Percentiles rank a stretch among this genome's conserved stretches.
Evolutionary conservation across 2,888 invertebrate species (phyloP).

Genomic region (Drosophila neutralis): DNA sequence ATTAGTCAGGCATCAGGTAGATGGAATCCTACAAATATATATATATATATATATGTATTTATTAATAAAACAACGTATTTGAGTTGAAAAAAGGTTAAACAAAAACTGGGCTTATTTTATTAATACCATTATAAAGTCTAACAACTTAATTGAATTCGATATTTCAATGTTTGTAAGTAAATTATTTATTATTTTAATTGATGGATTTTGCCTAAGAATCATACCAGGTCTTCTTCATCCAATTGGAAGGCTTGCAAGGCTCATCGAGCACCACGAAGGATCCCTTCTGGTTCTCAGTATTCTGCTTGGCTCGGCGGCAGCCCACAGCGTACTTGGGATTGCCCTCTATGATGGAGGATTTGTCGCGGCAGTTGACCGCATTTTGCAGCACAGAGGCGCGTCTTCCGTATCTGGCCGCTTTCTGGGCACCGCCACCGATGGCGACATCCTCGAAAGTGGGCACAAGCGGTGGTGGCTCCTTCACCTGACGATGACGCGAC

Average conservation of each 20-base stretch:
- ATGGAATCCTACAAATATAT: not conserved
- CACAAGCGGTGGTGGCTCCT: slow-evolving; percentile 40
- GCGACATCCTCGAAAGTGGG: slow-evolving; percentile 77
- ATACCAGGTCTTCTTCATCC: slow-evolving; percentile 84
- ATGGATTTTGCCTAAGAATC: slow-evolving; percentile 70
- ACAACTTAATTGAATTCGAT: not conserved
- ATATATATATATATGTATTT: not conserved
- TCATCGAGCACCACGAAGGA: slow-evolving; percentile 84
- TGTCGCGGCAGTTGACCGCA: slow-evolving; percentile 78
- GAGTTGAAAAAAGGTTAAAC: not conserved
- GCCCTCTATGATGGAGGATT: slow-evolving; percentile 81
- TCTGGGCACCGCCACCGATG: slow-evolving; percentile 49
- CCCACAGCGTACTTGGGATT: slow-evolving; percentile 81
- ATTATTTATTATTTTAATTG: slow-evolving; percentile 31
- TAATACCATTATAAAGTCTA: not conserved
- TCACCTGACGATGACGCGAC: slow-evolving; percentile 41
- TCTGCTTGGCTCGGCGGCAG: slow-evolving; percentile 64
- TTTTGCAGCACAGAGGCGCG: slow-evolving; percentile 80
- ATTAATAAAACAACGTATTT: not conserved
- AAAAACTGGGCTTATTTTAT: slow-evolving; percentile 4
- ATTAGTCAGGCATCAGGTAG: not conserved
- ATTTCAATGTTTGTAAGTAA: slow-evolving; percentile 11
- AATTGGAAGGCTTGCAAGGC: slow-evolving; percentile 82
- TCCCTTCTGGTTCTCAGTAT: slow-evolving; percentile 66
- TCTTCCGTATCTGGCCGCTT: slow-evolving; percentile 82